These are phyloP conservation scores for Phalera bucephala DNA, from an alignment of 2,888 invertebrate species.

Conservation along the genomic window DNA sequence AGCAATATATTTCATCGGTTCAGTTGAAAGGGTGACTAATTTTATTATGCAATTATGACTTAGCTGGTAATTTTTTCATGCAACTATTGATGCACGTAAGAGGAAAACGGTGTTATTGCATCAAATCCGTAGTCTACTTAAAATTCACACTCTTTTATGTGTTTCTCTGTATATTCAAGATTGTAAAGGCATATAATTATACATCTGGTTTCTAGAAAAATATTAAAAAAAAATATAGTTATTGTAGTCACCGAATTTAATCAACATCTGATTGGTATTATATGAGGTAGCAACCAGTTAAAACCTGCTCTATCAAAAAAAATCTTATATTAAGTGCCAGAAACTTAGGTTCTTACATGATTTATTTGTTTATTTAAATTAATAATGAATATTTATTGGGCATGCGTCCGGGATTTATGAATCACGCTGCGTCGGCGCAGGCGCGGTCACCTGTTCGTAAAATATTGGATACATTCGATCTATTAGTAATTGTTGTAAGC, in stretches of 20 bases:
- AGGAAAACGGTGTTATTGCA: background rate
- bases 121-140: too few species aligned
- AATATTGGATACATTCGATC: background rate
- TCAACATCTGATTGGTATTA: too few species aligned
- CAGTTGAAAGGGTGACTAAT: too few species aligned
- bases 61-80: background rate
- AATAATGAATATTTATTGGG: slow-evolving; percentile 49
- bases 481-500: slow-evolving; percentile 12
- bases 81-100: background rate
- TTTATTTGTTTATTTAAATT: slow-evolving; percentile 19
- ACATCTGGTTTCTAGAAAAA: too few species aligned
- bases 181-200: too few species aligned
- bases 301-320: background rate
- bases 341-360: slow-evolving; percentile 14
- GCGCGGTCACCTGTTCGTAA: background rate
- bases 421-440: slow-evolving; percentile 13
- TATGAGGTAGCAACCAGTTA: too few species aligned
- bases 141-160: too few species aligned
- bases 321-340: slow-evolving; percentile 3
- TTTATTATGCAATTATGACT: too few species aligned
- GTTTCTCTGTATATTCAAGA: too few species aligned
- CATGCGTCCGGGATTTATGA: slow-evolving; percentile 48
- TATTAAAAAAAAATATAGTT: too few species aligned
- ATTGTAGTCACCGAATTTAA: too few species aligned
- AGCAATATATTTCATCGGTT: too few species aligned